phyloP scores from a whole-genome alignment of 2,113 vertebrate genomes.

The Cinclus cinclus region DNA sequence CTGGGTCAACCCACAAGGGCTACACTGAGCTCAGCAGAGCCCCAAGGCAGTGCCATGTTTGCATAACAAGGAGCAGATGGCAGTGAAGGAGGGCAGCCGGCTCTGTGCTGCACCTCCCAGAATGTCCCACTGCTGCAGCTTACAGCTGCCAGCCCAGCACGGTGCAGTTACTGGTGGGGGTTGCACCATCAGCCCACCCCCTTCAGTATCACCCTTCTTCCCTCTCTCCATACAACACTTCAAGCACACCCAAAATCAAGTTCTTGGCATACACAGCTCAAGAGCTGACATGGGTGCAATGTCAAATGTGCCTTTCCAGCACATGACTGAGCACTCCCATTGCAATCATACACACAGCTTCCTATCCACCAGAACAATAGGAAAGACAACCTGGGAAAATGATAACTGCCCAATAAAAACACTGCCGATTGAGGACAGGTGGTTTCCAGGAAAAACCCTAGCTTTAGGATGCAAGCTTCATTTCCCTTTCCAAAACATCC shows the following conservation, averaged over 20 bases:
- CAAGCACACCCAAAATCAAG: neutral
- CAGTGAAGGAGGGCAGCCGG: neutral
- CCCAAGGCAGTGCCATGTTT: neutral
- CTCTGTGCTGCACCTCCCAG: neutral
- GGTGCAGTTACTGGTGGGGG: neutral
- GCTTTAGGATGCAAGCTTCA: neutral
- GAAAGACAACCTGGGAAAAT: neutral
- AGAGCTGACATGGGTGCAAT: neutral
- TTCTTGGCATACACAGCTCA: neutral
- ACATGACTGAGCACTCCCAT: neutral
- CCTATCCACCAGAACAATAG: neutral
- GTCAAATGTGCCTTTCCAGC: neutral
- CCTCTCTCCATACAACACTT: neutral
- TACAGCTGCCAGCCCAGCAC: neutral
- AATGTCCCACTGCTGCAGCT: neutral
- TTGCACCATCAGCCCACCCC: neutral
- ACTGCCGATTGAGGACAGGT: neutral
- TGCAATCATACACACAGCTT: neutral
- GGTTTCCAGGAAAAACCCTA: neutral
- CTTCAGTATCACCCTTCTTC: neutral
- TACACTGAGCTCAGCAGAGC: neutral
- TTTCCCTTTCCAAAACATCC: neutral
- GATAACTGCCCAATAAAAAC: neutral
- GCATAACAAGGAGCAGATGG: slow-evolving; percentile 32
- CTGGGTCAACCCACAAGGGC: slow-evolving; percentile 28